Evolutionary conservation across 2,113 vertebrate genomes (phyloP).

Genomic region (Motacilla alba): DNA sequence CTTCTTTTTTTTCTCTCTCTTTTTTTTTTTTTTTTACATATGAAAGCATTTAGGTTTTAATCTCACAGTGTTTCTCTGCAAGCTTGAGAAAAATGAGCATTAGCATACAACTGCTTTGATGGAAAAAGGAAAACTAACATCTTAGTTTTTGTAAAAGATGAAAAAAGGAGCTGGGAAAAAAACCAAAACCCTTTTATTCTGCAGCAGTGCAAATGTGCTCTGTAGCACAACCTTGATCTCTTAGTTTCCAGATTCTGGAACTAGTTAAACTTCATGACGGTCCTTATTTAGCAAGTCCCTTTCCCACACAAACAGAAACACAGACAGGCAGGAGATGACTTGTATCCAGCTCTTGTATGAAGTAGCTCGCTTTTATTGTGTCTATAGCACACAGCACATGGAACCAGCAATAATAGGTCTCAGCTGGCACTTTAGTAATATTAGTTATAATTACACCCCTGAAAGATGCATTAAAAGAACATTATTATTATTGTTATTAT

Average conservation of each 20-base stretch:
- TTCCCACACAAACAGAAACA: background rate
- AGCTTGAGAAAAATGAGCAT: background rate
- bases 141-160: background rate
- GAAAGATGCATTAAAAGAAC: conserved; percentile 26
- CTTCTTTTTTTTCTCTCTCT: too few relatives aligned
- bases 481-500: conserved; percentile 18
- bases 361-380: background rate
- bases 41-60: background rate
- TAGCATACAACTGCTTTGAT: background rate
- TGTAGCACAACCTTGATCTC: background rate
- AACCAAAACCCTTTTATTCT: background rate
- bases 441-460: conserved; percentile 25
- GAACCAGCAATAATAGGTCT: background rate
- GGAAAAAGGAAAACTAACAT: background rate
- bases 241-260: background rate
- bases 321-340: background rate
- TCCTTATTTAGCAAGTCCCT: background rate
- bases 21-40: background rate
- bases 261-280: background rate
- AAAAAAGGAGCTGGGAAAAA: background rate
- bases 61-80: background rate
- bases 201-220: background rate
- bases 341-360: background rate
- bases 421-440: conserved; percentile 33
- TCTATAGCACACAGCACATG: background rate